Conservation (phyloP, 2,888 invertebrate species). For the Steinernema scapterisci region DNA sequence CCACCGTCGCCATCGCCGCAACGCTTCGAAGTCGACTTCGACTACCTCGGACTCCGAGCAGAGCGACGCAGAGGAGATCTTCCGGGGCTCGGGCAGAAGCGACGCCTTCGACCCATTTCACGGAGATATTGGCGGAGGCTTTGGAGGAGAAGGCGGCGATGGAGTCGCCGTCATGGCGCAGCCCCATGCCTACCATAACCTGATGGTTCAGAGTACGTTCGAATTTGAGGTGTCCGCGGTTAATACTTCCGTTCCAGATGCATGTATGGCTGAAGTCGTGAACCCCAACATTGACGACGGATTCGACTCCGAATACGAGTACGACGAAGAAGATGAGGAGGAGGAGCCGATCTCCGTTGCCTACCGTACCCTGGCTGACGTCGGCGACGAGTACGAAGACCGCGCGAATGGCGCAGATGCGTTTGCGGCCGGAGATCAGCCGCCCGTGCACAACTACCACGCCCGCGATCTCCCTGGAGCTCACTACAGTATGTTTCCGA, state of each 20-base stretch:
- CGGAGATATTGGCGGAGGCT: neutral
- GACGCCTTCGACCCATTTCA: neutral
- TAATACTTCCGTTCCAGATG: neutral
- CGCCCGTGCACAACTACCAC: constrained; percentile 6
- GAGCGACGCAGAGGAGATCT: constrained; percentile 19
- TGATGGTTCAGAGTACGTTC: neutral
- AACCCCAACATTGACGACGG: constrained; percentile 13
- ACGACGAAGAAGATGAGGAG: constrained; percentile 5
- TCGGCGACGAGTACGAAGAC: neutral
- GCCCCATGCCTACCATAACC: constrained; percentile 12
- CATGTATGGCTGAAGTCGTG: neutral
- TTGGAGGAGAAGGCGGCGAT: neutral
- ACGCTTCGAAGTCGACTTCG: neutral
- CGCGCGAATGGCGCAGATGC: neutral
- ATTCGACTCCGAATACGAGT: neutral
- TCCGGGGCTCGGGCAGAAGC: too few relatives aligned
- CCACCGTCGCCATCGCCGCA: neutral
- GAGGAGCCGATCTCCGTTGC: neutral
- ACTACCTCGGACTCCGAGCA: constrained; percentile 3
- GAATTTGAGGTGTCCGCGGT: neutral
- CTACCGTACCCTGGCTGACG: neutral
- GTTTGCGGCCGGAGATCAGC: neutral
- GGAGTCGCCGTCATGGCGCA: constrained; percentile 6
- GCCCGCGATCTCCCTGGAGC: neutral
- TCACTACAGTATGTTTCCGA: neutral